A percentile compares a stretch with the other conserved stretches of the same genome.
phyloP scores from a whole-genome alignment of 1,140 invertebrate species.

The Ips typographus region DNA sequence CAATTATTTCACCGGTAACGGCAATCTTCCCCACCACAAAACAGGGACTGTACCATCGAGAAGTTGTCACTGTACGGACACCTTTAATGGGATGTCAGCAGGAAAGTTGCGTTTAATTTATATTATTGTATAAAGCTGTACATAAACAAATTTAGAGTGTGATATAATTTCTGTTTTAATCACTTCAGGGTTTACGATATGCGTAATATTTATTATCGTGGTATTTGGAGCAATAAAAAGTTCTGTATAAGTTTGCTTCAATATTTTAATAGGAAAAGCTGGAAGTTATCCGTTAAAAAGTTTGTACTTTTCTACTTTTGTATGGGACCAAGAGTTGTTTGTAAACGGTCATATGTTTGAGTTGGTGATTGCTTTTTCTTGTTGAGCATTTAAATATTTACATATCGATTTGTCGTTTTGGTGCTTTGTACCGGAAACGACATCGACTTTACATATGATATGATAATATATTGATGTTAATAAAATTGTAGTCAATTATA shows the following conservation, averaged over 20 bases:
- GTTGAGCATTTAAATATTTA: no score
- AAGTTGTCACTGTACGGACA: conserved; percentile 80
- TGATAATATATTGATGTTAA: no score
- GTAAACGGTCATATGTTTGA: not conserved
- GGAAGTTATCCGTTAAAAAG: not conserved
- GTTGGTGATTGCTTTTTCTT: not conserved
- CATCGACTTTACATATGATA: no score
- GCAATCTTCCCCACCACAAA: conserved; percentile 46
- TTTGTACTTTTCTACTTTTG: conserved; percentile 15
- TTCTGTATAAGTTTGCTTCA: not conserved
- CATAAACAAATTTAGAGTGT: not conserved
- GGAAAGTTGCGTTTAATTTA: conserved; percentile 78
- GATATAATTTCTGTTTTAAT: not conserved
- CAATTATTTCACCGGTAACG: conserved; percentile 48
- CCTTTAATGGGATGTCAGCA: conserved; percentile 78
- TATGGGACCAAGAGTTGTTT: conserved; percentile 14
- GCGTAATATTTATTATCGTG: conserved; percentile 4
- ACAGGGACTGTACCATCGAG: conserved; percentile 56
- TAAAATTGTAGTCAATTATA: no score
- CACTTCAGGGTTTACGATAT: not conserved
- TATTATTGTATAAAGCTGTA: not conserved
- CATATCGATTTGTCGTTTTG: no score
- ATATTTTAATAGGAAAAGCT: not conserved
- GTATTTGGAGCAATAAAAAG: not conserved
- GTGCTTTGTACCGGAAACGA: no score